Conservation (phyloP, 1,140 invertebrate genomes). For the Eubasilissa regina region DNA sequence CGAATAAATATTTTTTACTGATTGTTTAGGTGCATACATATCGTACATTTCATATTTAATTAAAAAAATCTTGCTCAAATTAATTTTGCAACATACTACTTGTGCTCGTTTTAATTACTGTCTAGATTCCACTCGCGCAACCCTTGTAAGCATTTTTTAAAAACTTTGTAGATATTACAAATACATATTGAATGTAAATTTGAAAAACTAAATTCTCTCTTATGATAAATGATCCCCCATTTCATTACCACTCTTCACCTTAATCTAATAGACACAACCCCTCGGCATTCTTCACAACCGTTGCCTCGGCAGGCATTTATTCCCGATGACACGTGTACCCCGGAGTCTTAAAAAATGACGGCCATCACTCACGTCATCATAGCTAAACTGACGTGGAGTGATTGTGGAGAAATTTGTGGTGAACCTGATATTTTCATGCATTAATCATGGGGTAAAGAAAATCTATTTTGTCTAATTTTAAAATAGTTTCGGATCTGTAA, state of each 20-base stretch:
- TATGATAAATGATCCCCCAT: conserved; percentile 8
- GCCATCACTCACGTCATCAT: conserved; percentile 13
- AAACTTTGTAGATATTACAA: no score
- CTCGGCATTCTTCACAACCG: neutral
- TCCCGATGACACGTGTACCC: conserved; percentile 21
- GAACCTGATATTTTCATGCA: conserved; percentile 12
- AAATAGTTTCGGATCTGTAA: no score
- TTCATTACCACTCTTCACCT: conserved; percentile 3
- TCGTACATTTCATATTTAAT: no score
- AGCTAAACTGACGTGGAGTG: neutral
- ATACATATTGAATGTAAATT: no score
- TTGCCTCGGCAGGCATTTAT: neutral
- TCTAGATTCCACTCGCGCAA: no score
- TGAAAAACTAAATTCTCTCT: neutral
- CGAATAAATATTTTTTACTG: no score
- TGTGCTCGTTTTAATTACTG: no score
- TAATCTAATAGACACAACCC: conserved; percentile 8
- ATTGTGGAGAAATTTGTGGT: conserved; percentile 16
- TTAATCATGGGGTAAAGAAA: conserved; percentile 2
- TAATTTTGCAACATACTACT: no score
- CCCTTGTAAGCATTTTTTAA: no score
- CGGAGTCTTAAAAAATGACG: conserved; percentile 11
- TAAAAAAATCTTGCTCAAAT: no score
- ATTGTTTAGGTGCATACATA: no score
- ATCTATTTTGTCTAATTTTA: neutral